Evolutionary conservation across 2,113 vertebrate species (phyloP), one percentile per base, ranked within the genome.

Genomic region (Neogobius melanostomus): DNA sequence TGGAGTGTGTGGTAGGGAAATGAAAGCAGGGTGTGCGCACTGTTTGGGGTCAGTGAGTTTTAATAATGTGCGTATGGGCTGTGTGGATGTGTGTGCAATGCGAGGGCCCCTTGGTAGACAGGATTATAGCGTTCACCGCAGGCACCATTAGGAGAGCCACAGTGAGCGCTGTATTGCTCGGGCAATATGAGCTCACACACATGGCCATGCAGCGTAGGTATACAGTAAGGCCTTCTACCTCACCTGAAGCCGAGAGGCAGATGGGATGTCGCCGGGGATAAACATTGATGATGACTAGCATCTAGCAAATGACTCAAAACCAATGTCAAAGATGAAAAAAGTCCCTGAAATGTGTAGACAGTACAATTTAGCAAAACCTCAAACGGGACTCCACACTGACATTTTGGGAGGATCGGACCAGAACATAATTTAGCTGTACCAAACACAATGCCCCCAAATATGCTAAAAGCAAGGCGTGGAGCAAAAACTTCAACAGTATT

Each of bases 111-210:
- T 66, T 67, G 73, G 76, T 87, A 82, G 85, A 69, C 79, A 74
- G 80, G 76, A 88, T 87, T 88, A 86, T 87, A 77, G 70, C 74
- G 75, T 85, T 86, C 71, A 87, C 89, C 86, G 85, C 86, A 87
- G 85, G 84, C 82, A 83, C 81, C 83, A 85, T 87, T 85, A 84
- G 80, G 73, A 52, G 74, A 85, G 79, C 82, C 82, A 85, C 84
- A 83, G 52, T 75, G 59, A 79, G 69, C 72, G 46, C 64, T 76
- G 76, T 77, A 72, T 82, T 82, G 74, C 75, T 4, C n/a, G 65
- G 82, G 81, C 76, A 88, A 86, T 72, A 48, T 83, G 82, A 88
- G 77, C 83, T 77, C 75, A 65, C 59, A 64, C 74, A 76, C 49
- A 67, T 65, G 72, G 44, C 61, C 47, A 61, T 66, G 67, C 8